Conservation (phyloP, 2,113 vertebrate genomes). For the Xenopus borealis region DNA sequence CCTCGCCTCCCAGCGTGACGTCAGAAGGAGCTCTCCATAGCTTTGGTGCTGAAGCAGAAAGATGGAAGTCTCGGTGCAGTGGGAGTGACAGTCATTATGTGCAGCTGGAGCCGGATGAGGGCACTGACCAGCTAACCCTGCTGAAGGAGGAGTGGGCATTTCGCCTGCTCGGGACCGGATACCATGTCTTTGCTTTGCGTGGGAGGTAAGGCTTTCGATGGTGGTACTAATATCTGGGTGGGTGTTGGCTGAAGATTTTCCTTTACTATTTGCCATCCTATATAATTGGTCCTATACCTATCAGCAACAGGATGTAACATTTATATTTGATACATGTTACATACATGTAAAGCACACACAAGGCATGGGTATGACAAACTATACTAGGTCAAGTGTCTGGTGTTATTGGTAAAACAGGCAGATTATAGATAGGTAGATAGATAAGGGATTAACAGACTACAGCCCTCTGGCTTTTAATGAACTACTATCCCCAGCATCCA, state of each 20-base stretch:
- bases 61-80: conserved; percentile 25
- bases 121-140: conserved; percentile 34
- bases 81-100: conserved; percentile 17
- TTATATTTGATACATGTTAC: too few species aligned
- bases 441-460: too few species aligned
- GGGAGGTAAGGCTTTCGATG: conserved; percentile 25
- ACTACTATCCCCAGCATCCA: too few species aligned
- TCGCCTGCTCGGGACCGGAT: neutral
- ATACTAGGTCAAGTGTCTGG: too few species aligned
- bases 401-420: too few species aligned
- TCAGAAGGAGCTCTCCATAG: conserved; percentile 39
- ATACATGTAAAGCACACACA: too few species aligned
- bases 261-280: neutral
- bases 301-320: neutral
- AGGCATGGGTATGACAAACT: too few species aligned
- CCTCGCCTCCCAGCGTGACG: conserved; percentile 22
- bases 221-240: neutral
- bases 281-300: neutral
- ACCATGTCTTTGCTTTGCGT: conserved; percentile 43
- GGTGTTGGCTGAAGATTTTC: conserved; percentile 36
- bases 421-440: too few species aligned
- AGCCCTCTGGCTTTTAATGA: too few species aligned
- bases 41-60: conserved; percentile 36
- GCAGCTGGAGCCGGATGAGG: conserved; percentile 5
- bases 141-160: conserved; percentile 12